Percentiles rank a stretch among this genome's conserved stretches.
Conservation (phyloP, 1,140 invertebrate genomes). For the Drosophila teissieri region DNA sequence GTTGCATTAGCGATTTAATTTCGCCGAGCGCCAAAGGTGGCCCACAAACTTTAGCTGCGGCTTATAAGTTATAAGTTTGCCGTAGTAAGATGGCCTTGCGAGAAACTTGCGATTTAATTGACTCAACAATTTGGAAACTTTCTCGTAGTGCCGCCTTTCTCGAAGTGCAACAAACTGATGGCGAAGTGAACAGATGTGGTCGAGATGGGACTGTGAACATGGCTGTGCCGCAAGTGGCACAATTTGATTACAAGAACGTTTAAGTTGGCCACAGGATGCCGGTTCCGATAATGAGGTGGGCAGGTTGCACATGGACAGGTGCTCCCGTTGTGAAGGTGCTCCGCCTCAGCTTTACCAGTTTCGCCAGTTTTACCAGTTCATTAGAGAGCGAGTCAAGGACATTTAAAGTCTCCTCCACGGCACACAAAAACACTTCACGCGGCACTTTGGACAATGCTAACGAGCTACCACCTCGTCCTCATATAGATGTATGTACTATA, state of each 20-base stretch:
- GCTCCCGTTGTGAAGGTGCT: conserved; percentile 1
- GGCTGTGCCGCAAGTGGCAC: conserved; percentile 60
- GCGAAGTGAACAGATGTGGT: conserved; percentile 20
- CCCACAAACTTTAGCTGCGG: background rate
- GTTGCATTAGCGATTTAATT: background rate
- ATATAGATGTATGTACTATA: conserved; percentile 2
- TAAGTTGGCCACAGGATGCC: conserved; percentile 51
- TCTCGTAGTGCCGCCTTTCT: background rate
- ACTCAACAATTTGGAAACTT: background rate
- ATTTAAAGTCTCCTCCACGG: conserved; percentile 35
- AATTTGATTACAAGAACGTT: conserved; percentile 77
- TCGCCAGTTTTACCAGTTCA: conserved; percentile 39
- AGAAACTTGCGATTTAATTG: background rate
- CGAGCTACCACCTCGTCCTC: conserved; percentile 49
- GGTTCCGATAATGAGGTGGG: conserved; percentile 56
- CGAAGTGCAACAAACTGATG: conserved; percentile 6
- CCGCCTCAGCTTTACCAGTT: conserved; percentile 33
- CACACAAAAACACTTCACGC: conserved; percentile 67
- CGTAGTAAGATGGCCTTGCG: background rate
- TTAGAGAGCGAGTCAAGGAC: conserved; percentile 39
- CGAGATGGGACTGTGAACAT: conserved; percentile 10
- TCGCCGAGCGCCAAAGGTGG: background rate
- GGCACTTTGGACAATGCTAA: conserved; percentile 75
- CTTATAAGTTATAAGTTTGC: background rate
- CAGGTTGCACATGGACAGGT: background rate